Conservation (phyloP, 2,797 vertebrate species). For the Crax fasciolata region DNA sequence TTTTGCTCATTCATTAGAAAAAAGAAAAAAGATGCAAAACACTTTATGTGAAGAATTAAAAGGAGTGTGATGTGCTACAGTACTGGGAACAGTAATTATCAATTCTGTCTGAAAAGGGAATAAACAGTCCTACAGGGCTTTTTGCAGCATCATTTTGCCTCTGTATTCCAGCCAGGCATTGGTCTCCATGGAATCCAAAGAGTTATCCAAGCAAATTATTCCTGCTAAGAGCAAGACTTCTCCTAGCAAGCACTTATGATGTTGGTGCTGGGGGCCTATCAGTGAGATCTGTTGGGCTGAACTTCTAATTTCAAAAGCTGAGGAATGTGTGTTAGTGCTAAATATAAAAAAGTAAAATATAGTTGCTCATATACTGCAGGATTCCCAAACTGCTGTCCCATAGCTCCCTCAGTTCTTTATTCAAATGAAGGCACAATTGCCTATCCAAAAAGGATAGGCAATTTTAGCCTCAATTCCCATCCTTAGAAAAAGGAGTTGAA, state of each 20-base stretch:
- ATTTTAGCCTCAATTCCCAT: neutral
- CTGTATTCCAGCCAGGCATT: conserved; percentile 11
- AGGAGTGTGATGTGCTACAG: neutral
- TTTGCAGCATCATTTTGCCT: conserved; percentile 37
- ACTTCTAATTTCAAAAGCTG: neutral
- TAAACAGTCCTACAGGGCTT: conserved; percentile 31
- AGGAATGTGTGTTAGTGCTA: neutral
- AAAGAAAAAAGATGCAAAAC: neutral
- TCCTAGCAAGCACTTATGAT: neutral
- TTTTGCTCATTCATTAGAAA: conserved; percentile 1
- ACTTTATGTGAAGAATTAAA: neutral
- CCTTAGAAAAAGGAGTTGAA: neutral
- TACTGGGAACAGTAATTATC: conserved; percentile 39
- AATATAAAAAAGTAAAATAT: neutral
- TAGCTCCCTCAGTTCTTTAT: neutral
- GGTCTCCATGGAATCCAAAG: neutral
- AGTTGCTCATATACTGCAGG: neutral
- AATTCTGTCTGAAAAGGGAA: conserved; percentile 47
- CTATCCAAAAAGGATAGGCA: neutral
- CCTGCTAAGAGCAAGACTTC: neutral
- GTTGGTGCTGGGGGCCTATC: neutral
- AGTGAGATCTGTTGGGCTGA: neutral
- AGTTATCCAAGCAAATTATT: conserved; percentile 17
- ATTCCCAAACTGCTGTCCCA: neutral
- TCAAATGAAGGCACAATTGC: neutral